A percentile compares a stretch with the other conserved stretches of the same genome.
These are phyloP conservation scores for Myiozetetes cayanensis DNA, from an alignment of 2,113 vertebrate species.

Conservation along the genomic window DNA sequence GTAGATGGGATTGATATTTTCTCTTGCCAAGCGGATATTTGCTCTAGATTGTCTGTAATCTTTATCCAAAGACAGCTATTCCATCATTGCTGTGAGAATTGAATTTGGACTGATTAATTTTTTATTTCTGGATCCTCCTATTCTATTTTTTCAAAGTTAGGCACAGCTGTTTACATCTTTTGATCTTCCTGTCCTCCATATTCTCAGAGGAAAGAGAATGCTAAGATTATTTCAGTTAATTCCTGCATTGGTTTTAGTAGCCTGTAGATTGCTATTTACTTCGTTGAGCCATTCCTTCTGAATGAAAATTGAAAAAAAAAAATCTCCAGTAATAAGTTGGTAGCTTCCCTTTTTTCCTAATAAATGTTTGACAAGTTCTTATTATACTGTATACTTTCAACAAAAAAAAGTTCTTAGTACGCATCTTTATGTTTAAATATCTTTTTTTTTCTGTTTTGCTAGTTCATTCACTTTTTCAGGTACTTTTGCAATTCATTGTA, in stretches of 20 bases:
- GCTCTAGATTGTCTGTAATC: not conserved
- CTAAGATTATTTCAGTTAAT: not conserved
- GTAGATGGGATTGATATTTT: not conserved
- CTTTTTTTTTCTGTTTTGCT: not conserved
- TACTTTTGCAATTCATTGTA: not conserved
- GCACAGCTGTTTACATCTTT: not conserved
- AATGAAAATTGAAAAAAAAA: not conserved
- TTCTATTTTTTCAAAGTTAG: not conserved
- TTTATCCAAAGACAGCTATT: not conserved
- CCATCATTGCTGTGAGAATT: not conserved
- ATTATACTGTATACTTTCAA: not conserved
- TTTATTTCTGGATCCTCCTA: not conserved
- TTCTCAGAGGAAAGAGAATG: not conserved
- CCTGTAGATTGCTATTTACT: not conserved
- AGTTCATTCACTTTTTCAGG: not conserved
- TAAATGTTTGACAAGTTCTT: not conserved
- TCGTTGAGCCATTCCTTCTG: not conserved
- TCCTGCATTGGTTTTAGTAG: not conserved
- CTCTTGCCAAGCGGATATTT: not conserved
- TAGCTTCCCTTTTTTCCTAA: not conserved
- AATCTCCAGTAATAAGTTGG: not conserved
- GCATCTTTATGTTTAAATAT: not conserved
- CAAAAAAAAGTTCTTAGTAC: not conserved
- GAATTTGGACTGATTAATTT: not conserved
- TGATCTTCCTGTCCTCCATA: not conserved